A percentile compares a stretch with the other conserved stretches of the same genome.
Evolutionary conservation across 2,888 invertebrate species (phyloP).

Genomic region (Acanthosepion lycidas): DNA sequence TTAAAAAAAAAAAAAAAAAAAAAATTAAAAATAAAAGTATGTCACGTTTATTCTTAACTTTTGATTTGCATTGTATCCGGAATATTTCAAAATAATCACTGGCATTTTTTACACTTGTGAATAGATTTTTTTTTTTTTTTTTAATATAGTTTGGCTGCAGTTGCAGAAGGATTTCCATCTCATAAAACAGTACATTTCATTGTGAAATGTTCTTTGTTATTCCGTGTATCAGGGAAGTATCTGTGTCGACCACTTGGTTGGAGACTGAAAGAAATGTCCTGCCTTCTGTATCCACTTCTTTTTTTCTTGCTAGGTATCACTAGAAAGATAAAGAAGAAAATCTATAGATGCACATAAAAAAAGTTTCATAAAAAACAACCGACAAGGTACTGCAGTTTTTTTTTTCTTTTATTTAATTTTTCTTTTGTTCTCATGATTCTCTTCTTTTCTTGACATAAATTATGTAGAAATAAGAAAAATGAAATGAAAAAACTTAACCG

Average conservation of each 20-base stretch:
- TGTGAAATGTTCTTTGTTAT: conserved; percentile 5
- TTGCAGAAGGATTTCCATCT: not conserved
- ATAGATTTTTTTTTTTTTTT: not conserved
- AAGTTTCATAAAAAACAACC: not conserved
- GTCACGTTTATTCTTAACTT: no score
- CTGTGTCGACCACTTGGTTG: conserved; percentile 66
- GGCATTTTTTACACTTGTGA: not conserved
- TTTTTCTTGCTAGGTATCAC: conserved; percentile 54
- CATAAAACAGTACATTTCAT: not conserved
- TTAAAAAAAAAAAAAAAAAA: no score
- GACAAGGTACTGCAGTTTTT: no score
- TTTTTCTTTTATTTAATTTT: no score
- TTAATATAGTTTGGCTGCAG: not conserved
- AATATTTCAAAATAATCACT: not conserved
- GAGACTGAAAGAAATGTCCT: conserved; percentile 65
- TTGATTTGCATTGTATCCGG: not conserved
- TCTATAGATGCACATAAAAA: not conserved
- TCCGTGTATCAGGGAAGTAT: not conserved
- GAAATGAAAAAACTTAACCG: no score
- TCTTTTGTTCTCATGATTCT: no score
- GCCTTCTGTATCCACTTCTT: conserved; percentile 56
- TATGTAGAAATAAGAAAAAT: no score
- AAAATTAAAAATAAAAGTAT: no score
- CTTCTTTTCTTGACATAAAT: not conserved
- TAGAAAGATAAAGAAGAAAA: not conserved